A percentile compares a stretch with the other conserved stretches of the same genome.
These are phyloP conservation scores for Euproctis similis DNA, from an alignment of 2,888 invertebrate genomes.

Conservation along the genomic window DNA sequence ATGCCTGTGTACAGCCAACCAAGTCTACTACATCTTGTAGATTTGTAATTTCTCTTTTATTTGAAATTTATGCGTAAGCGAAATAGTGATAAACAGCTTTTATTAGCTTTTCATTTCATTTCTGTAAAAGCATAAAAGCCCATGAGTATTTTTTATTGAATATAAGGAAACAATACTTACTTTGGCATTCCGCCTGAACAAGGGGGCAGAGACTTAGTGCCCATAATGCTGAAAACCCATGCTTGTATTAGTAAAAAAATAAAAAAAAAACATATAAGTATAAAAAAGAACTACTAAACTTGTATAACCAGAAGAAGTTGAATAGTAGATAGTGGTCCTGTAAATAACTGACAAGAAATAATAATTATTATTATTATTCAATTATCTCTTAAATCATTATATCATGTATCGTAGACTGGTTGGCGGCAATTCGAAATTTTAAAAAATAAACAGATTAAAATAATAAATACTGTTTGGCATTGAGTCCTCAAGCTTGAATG, in stretches of 20 bases:
- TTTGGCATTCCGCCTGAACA: conserved; percentile 74
- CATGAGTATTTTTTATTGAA: conserved; percentile 23
- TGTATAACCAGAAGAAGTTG: conserved; percentile 34
- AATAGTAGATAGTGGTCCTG: conserved; percentile 42
- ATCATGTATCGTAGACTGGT: conserved; percentile 46
- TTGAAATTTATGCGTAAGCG: conserved; percentile 24
- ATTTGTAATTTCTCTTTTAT: conserved; percentile 7
- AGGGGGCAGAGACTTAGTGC: conserved; percentile 69
- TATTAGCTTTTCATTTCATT: conserved; percentile 26
- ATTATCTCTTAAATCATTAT: too few relatives aligned
- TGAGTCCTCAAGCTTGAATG: too few relatives aligned
- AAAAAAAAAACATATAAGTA: conserved; percentile 35
- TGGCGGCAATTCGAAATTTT: conserved; percentile 13
- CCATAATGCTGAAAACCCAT: conserved; percentile 76
- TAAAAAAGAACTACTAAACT: conserved; percentile 38
- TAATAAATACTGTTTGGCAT: too few relatives aligned
- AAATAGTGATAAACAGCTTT: conserved; percentile 19
- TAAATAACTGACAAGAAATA: conserved; percentile 55
- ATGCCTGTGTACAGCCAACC: conserved; percentile 24
- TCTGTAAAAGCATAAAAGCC: conserved; percentile 42
- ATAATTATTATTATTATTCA: too few relatives aligned
- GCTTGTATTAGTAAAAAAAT: conserved; percentile 67
- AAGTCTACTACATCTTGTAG: conserved; percentile 42
- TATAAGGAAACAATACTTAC: conserved; percentile 52
- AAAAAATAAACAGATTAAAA: conserved; percentile 13